Percentiles rank a stretch among this genome's conserved stretches.
phyloP scores from a whole-genome alignment of 2,113 vertebrate species.

The Phainopepla nitens region DNA sequence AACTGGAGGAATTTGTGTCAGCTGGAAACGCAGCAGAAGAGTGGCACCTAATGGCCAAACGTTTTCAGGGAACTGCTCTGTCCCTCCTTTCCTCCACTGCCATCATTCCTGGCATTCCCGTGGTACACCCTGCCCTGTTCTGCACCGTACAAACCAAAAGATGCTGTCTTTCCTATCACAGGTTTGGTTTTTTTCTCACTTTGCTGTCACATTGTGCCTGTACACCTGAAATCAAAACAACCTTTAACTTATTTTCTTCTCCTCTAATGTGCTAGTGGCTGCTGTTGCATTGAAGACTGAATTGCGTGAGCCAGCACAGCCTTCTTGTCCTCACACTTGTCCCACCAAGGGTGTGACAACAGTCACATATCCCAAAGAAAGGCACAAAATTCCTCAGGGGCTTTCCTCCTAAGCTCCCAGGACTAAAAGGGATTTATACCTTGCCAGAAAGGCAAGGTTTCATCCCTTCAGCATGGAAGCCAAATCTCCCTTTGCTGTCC shows the following conservation, averaged over 20 bases:
- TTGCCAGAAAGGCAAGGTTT: not conserved
- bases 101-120: not conserved
- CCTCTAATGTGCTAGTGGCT: not conserved
- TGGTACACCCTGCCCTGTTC: not conserved
- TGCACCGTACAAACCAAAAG: not conserved
- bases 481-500: not conserved
- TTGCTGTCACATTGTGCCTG: not conserved
- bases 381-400: not conserved
- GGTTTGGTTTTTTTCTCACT: not conserved
- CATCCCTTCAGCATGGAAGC: not conserved
- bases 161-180: not conserved
- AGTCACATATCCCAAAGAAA: not conserved
- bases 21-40: not conserved
- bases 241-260: not conserved
- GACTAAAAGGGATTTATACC: not conserved
- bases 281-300: not conserved
- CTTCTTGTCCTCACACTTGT: not conserved
- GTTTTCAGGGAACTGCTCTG: not conserved
- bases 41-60: slow-evolving; percentile 47
- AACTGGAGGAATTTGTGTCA: not conserved
- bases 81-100: not conserved
- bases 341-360: not conserved
- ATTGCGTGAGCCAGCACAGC: not conserved
- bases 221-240: not conserved
- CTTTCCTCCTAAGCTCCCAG: not conserved